Percentiles rank a stretch among this genome's conserved stretches.
Evolutionary conservation across 2,888 invertebrate genomes (phyloP).

Genomic region (Fragum whitleyi): DNA sequence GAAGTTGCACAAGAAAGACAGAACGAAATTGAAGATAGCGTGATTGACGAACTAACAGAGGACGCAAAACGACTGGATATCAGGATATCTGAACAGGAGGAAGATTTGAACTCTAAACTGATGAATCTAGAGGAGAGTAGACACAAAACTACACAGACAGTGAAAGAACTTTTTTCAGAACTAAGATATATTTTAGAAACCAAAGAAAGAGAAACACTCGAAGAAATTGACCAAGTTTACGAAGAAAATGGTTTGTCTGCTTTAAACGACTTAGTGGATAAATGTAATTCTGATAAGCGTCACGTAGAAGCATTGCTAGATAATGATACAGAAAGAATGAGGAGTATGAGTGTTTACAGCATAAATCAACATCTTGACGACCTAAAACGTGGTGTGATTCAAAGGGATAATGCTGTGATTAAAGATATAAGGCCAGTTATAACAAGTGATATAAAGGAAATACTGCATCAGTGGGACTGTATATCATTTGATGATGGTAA

Average conservation of each 20-base stretch:
- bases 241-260: background rate
- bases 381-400: background rate
- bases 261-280: background rate
- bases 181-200: slow-evolving; percentile 24
- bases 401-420: background rate
- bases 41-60: background rate
- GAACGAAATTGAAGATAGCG: background rate
- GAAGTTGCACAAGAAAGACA: background rate
- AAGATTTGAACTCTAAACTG: background rate
- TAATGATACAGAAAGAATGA: background rate
- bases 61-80: background rate
- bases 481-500: background rate
- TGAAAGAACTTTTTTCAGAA: slow-evolving; percentile 32
- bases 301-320: background rate
- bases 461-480: slow-evolving; percentile 12
- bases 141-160: slow-evolving; percentile 24
- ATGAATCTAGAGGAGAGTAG: slow-evolving; percentile 6
- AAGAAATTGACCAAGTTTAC: slow-evolving; percentile 25
- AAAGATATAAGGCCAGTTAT: background rate
- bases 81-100: background rate
- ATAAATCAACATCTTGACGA: background rate
- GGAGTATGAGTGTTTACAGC: background rate
- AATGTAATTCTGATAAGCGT: background rate
- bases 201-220: slow-evolving; percentile 34
- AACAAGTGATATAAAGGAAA: background rate